These are phyloP conservation scores for Petrocephalus zakoni DNA, from an alignment of 2,113 vertebrate species.

Conservation along the genomic window DNA sequence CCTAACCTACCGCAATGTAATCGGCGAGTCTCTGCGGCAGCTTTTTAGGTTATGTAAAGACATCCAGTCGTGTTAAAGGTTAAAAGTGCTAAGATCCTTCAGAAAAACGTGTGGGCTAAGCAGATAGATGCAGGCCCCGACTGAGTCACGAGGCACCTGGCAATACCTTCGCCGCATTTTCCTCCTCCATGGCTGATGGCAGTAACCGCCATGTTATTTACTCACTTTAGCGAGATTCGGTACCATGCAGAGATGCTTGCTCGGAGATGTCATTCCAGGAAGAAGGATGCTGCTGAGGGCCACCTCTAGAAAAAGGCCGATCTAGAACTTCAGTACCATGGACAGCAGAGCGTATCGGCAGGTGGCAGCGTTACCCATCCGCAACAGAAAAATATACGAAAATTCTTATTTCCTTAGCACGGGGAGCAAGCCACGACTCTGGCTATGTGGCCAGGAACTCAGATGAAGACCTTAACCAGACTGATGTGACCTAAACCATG, in stretches of 20 bases:
- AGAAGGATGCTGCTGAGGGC: background rate
- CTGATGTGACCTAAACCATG: background rate
- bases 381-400: background rate
- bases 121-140: background rate
- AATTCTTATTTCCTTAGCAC: background rate
- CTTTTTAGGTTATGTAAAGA: background rate
- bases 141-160: background rate
- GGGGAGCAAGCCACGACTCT: background rate
- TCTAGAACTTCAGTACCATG: conserved; percentile 19
- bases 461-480: conserved; percentile 8
- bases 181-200: background rate
- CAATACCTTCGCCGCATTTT: background rate
- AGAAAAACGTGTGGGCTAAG: background rate
- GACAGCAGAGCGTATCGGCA: background rate
- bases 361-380: background rate
- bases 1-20: background rate
- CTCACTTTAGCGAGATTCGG: background rate
- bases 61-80: background rate
- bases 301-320: background rate
- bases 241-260: background rate
- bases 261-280: background rate
- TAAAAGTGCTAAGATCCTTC: background rate
- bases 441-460: background rate
- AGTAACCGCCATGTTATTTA: background rate
- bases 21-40: background rate